Evolutionary conservation across 2,797 vertebrate species (phyloP), one percentile per base, ranked within the genome.

Genomic region (Hephaestus fuliginosus): DNA sequence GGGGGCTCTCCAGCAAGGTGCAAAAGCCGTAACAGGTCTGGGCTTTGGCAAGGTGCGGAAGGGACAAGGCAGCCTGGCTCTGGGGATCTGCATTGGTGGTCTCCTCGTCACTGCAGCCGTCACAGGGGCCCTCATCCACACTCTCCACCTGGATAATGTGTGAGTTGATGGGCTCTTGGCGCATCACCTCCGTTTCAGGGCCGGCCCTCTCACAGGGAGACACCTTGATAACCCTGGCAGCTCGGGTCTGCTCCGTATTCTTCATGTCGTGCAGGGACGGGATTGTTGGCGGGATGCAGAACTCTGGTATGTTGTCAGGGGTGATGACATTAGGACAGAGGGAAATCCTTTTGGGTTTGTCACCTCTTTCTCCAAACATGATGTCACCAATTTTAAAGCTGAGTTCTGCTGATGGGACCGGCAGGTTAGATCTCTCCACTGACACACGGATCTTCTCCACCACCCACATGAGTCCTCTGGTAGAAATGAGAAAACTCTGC

Each of bases 21-120:
- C 97, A 99, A 90, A 99, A 99, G 51, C 98, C 98, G 0, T 99
- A 99, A 77, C 96, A 97, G 57, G 97, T 97, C 88, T 92, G 97
- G 14, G 94, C 91, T 90, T 95, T 96, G 70, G 95, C 94, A 78
- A 96, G 70, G 66, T 96, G 96, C 0, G 95, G 96, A 73, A 96
- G 92, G 2, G 96, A 96, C 66, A 96, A 89, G 4, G 96, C 96
- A 0, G 96, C 96, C 87, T 97, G 96, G 80, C 97, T 96, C 64
- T 95, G 96, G 2, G 97, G 97, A 82, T 97, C 95, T 0, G 96
- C 96, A 63, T 98, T 96, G 69, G 98, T 96, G 88, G 93, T 93
- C 85, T 97, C 94, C 83, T 97, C 96, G 60, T 97, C 92, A 20
- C 93, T 93, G 85, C 83, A 93, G 70, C 89, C 85, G 2, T 93